These are phyloP conservation scores for Chlamydotis undulata DNA, from an alignment of 2,113 vertebrate genomes.

Conservation along the genomic window DNA sequence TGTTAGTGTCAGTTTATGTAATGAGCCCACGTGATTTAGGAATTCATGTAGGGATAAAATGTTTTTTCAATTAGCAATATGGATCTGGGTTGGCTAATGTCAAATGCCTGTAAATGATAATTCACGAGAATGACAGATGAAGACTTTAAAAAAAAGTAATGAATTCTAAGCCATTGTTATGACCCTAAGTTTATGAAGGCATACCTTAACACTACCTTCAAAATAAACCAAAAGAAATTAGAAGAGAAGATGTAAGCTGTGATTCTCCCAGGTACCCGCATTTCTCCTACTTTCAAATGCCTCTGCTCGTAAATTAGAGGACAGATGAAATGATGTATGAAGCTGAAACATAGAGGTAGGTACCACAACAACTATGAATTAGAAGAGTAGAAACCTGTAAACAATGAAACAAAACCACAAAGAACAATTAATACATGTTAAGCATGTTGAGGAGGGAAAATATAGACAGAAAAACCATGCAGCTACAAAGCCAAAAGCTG, in stretches of 20 bases:
- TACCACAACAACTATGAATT: background rate
- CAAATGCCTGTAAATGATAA: background rate
- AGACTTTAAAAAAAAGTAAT: background rate
- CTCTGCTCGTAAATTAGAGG: background rate
- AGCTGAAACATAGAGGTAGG: background rate
- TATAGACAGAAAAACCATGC: background rate
- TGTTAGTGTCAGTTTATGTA: background rate
- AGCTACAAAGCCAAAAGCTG: background rate
- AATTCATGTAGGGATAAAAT: background rate
- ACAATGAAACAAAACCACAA: background rate
- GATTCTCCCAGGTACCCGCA: background rate
- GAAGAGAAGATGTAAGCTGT: background rate
- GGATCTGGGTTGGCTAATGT: background rate
- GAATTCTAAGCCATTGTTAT: background rate
- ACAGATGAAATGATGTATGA: background rate
- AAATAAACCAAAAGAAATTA: background rate
- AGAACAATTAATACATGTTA: background rate
- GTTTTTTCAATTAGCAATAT: slow-evolving; percentile 23
- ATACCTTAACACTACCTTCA: background rate
- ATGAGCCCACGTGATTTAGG: background rate
- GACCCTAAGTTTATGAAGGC: background rate
- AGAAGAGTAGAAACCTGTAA: background rate
- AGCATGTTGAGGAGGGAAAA: background rate
- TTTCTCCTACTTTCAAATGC: background rate
- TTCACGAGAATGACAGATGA: background rate